A percentile compares a stretch with the other conserved stretches of the same genome.
Evolutionary conservation across 2,113 vertebrate genomes (phyloP).

Genomic region (Delphinapterus leucas): DNA sequence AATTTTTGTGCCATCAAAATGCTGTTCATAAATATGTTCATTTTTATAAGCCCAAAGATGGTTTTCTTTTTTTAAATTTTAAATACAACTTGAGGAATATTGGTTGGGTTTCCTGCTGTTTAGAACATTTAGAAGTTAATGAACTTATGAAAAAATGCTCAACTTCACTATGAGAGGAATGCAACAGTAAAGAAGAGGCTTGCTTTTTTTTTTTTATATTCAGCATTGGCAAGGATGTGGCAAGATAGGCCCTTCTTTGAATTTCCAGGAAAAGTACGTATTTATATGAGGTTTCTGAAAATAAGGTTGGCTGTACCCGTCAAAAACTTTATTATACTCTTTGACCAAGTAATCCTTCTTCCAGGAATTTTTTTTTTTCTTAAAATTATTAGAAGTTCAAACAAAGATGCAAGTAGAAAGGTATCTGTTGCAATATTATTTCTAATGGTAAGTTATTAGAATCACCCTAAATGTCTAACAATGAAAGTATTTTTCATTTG

Average conservation of each 20-base stretch:
- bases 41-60: not conserved
- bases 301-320: not conserved
- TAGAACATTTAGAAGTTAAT: not conserved
- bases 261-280: not conserved
- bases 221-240: not conserved
- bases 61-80: not conserved
- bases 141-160: not conserved
- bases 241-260: not conserved
- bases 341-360: not conserved
- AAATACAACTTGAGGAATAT: not conserved
- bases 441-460: not conserved
- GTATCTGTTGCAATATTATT: not conserved
- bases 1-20: slow-evolving; percentile 19
- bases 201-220: not conserved
- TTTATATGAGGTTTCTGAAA: not conserved
- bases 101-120: not conserved
- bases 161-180: not conserved
- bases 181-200: not conserved
- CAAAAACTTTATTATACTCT: not conserved
- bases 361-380: not conserved
- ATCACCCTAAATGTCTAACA: not conserved
- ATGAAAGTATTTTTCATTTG: not conserved
- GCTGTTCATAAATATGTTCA: not conserved
- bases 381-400: not conserved
- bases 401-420: not conserved